Conservation (phyloP, 2,113 vertebrate genomes). For the Ailuropoda melanoleuca region DNA sequence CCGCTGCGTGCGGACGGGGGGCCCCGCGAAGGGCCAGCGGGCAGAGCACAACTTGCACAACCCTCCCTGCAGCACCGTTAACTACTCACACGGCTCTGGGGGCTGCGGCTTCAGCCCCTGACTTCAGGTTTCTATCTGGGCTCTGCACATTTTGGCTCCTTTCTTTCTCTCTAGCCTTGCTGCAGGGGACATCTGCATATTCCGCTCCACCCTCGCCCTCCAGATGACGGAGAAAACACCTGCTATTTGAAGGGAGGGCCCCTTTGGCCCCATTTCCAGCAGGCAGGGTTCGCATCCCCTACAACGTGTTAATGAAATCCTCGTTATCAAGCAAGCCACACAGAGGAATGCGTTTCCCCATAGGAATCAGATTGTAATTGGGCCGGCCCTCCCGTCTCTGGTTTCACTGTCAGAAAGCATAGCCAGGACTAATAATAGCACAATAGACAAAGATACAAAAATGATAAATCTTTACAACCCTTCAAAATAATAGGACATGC, state of each 20-base stretch:
- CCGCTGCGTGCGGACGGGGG: accelerated
- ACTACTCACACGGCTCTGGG: background rate
- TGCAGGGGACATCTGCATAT: background rate
- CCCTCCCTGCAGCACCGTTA: background rate
- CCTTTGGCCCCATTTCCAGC: background rate
- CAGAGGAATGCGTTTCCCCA: accelerated
- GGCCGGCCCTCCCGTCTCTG: background rate
- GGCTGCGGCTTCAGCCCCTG: background rate
- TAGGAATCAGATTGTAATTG: accelerated
- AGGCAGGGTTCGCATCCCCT: background rate
- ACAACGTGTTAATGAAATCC: background rate
- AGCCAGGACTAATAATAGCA: background rate
- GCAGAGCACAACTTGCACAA: accelerated
- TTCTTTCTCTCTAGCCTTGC: background rate
- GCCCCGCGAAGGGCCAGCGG: background rate
- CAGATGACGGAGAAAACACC: background rate
- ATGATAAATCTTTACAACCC: too few relatives aligned
- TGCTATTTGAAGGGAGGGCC: background rate
- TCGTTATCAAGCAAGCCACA: background rate
- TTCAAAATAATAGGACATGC: accelerated
- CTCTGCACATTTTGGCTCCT: background rate
- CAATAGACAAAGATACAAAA: background rate
- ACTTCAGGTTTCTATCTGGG: background rate
- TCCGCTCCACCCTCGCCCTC: accelerated
- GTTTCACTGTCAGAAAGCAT: too few relatives aligned